Conservation (phyloP, 2,888 invertebrate genomes). For the Polylopha cassiicola region DNA sequence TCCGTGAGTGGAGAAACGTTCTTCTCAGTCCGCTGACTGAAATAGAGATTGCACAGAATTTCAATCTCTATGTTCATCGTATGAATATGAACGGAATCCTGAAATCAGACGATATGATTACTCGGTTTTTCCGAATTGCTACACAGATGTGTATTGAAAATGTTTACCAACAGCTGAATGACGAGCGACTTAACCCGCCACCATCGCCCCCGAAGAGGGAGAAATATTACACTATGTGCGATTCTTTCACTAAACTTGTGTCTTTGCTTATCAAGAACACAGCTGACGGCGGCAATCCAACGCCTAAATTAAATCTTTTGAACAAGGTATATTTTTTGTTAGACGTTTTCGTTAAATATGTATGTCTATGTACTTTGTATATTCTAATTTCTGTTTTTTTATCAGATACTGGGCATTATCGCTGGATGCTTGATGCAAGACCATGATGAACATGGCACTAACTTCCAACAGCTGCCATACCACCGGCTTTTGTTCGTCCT, state of each 20-base stretch:
- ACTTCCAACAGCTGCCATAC: conserved; percentile 98
- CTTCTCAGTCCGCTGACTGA: conserved; percentile 89
- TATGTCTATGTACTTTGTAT: conserved; percentile 1
- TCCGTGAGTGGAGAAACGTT: conserved; percentile 97
- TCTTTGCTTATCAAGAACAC: conserved; percentile 96
- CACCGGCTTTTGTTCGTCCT: conserved; percentile 97
- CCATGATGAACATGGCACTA: conserved; percentile 92
- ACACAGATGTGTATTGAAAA: conserved; percentile 98
- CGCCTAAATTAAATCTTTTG: conserved; percentile 96
- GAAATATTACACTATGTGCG: conserved; percentile 96
- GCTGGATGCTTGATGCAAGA: conserved; percentile 97
- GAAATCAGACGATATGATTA: conserved; percentile 98
- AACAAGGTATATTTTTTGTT: conserved; percentile 85
- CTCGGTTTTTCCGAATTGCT: conserved; percentile 96
- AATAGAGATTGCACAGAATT: conserved; percentile 92
- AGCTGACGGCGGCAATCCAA: conserved; percentile 91
- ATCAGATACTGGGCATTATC: conserved; percentile 89
- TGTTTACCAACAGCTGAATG: conserved; percentile 89
- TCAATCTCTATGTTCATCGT: conserved; percentile 95
- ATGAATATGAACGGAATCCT: conserved; percentile 95
- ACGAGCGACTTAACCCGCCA: conserved; percentile 81
- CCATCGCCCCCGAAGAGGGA: conserved; percentile 82
- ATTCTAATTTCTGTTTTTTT: not conserved
- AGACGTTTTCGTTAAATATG: not conserved
- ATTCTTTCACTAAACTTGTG: conserved; percentile 95